These are phyloP conservation scores for Seira ritae DNA, from an alignment of 2,888 invertebrate species.

Conservation along the genomic window DNA sequence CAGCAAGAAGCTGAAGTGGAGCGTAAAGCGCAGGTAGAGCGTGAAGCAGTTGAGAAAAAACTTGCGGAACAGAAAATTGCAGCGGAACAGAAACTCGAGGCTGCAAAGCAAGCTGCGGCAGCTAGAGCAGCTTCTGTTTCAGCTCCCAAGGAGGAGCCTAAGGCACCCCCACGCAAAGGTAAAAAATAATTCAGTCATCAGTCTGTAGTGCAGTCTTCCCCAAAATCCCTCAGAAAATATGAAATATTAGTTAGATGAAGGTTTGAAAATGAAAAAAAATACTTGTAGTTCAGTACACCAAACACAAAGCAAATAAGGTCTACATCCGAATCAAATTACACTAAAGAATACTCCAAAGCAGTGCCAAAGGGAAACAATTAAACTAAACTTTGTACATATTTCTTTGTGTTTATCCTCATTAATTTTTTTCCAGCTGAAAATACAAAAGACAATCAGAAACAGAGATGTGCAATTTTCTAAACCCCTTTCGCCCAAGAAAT, in stretches of 20 bases:
- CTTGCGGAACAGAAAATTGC: constrained; percentile 70
- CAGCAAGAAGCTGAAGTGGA: constrained; percentile 68
- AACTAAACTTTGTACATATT: not conserved
- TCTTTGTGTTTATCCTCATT: not conserved
- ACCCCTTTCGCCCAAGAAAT: no score
- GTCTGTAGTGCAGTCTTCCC: not conserved
- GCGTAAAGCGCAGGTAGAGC: constrained; percentile 57
- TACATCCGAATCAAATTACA: no score
- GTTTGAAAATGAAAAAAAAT: no score
- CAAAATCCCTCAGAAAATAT: constrained; percentile 35
- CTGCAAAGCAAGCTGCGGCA: constrained; percentile 66
- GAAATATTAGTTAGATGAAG: constrained; percentile 20
- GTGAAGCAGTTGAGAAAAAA: constrained; percentile 71
- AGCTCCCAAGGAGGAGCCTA: constrained; percentile 51
- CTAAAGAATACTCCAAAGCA: no score
- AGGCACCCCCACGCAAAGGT: constrained; percentile 60
- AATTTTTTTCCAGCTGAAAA: not conserved
- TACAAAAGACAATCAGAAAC: not conserved
- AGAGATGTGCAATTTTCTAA: not conserved
- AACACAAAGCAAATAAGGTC: no score
- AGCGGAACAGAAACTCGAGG: constrained; percentile 71
- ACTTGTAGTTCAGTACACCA: no score
- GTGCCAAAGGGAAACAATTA: not conserved
- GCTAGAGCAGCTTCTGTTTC: constrained; percentile 68
- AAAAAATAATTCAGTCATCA: constrained; percentile 59